Evolutionary conservation across 35 echinoderm and acorn worm species (phyloP).

Genomic region (Acanthaster planci): DNA sequence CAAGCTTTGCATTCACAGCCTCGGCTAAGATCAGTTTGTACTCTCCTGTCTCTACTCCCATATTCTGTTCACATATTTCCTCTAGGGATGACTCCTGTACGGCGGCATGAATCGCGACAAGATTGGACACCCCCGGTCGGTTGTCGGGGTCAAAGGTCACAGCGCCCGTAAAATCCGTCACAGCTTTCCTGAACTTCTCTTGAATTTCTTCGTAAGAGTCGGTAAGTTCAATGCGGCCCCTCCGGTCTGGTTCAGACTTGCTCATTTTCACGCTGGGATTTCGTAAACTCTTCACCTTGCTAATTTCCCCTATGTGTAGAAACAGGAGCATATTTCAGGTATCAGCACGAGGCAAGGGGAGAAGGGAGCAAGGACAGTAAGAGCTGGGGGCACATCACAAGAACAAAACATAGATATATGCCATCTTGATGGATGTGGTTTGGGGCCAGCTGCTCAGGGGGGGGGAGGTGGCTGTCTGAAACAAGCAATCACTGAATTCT

Average conservation of each 20-base stretch:
- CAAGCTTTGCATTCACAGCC: conserved; percentile 70
- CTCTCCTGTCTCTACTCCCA: conserved; percentile 72
- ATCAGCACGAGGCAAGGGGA: too few species aligned
- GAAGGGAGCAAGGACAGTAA: too few species aligned
- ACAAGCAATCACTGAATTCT: too few species aligned
- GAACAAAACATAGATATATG: too few species aligned
- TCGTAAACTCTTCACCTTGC: conserved; percentile 88
- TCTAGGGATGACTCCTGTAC: conserved; percentile 40
- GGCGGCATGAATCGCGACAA: conserved; percentile 80
- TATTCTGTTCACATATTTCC: conserved; percentile 60
- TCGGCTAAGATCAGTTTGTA: conserved; percentile 85
- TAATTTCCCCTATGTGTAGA: conserved; percentile 55
- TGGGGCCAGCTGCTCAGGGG: too few species aligned
- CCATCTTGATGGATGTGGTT: too few species aligned
- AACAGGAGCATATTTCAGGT: too few species aligned
- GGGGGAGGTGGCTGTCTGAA: too few species aligned
- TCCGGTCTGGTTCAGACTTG: conserved; percentile 80
- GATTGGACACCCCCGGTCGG: conserved; percentile 86
- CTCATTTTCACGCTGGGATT: conserved; percentile 94
- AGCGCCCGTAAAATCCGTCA: conserved; percentile 85
- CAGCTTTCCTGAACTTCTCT: conserved; percentile 84
- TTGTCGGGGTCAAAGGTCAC: conserved; percentile 93
- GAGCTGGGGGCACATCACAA: too few species aligned
- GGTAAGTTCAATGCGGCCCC: conserved; percentile 80
- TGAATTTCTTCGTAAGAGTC: conserved; percentile 70